Conservation (phyloP, 1,140 invertebrate genomes). For the Pogonognathellus flavescens region DNA sequence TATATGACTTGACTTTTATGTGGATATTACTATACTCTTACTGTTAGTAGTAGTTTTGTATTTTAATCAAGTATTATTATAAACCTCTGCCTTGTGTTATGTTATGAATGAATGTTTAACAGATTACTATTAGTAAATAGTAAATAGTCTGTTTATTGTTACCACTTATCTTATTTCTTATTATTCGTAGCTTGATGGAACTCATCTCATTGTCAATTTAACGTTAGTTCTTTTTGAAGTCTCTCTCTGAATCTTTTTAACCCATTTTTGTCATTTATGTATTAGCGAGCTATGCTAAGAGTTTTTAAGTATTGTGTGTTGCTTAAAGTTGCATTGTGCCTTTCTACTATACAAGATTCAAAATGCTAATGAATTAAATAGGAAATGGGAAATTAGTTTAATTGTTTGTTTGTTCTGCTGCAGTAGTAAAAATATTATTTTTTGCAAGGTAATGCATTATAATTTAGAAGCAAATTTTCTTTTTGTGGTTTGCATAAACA, state of each 20-base stretch:
- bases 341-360: neutral
- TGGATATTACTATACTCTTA: neutral
- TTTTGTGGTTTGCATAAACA: neutral
- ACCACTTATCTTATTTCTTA: neutral
- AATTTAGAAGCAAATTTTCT: conserved; percentile 10
- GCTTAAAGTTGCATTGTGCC: neutral
- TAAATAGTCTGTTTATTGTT: conserved; percentile 1
- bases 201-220: neutral
- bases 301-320: neutral
- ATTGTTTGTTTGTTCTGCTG: neutral
- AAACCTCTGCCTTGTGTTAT: no score
- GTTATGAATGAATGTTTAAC: no score
- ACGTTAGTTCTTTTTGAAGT: neutral
- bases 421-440: neutral
- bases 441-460: neutral
- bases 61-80: no score
- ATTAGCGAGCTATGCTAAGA: neutral
- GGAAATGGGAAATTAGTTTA: neutral
- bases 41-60: neutral
- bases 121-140: no score
- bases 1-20: conserved; percentile 6
- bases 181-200: neutral
- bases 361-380: no score
- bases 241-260: neutral
- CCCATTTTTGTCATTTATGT: neutral